Base-by-base conservation (phyloP, 1,140 invertebrate genomes). In the Linepithema humile region DNA sequence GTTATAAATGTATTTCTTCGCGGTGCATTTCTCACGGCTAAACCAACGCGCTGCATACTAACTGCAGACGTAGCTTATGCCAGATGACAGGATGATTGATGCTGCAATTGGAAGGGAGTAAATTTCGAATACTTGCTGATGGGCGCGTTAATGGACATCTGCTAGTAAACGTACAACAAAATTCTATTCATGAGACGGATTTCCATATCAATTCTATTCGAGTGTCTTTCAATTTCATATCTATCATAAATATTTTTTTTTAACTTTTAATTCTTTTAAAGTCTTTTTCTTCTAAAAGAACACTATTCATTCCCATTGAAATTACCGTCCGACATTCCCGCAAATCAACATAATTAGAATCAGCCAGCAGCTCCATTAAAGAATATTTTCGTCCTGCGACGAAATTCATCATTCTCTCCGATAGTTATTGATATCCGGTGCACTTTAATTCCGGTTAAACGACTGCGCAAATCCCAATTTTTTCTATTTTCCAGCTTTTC, bases 31-130 rank as follows among this genome's bases (percentile, higher is more conserved):
- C 48, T 70, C 35, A 40, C n/a, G 1, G 64, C 35, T 55, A n/a
- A 55, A 80, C 23, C 59, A 15, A 77, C n/a, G 29, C 17, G 20
- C 23, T 20, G 48, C 48, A 69, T 43, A n/a, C 48, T 55, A 69
- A 48, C 35, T 69, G 48, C 64, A 80, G 35, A 70, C 38, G n/a
- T 35, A 55, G 38, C 50, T 43, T 80, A 69, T 26, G 35, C 35
- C 48, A 55, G 26, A 80, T 55, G 35, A 70, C 75, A 80, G 75
- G n/a, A 80, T 80, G 75, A 80, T 80, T 80, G 64, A 80, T 70
- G 75, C 15, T 70, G 64, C 48, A 70, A 77, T 77, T 67, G 43
- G 32, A 80, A 80, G 26, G 35, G 12, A 57, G n/a, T 80, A 70
- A 70, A 70, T 80, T 80, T 40, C 35, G 9, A 55, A 78, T 48